Percentiles rank a stretch among this genome's conserved stretches.
Evolutionary conservation across 2,888 invertebrate species (phyloP).

Genomic region (Idaea dimidiata): DNA sequence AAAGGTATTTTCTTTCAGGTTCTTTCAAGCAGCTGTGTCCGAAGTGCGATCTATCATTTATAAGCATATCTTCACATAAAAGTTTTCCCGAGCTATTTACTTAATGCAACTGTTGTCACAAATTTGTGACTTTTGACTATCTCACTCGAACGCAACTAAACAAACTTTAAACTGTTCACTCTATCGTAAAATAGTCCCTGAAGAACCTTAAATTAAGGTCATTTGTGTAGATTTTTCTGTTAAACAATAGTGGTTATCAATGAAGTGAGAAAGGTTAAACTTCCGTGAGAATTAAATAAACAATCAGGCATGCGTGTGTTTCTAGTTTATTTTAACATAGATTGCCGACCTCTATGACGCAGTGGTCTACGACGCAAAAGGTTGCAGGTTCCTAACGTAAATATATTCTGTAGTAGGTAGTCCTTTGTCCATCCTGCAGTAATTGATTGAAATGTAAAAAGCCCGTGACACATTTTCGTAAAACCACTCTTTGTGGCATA

Average conservation of each 20-base stretch:
- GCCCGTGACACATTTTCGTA: too few relatives aligned
- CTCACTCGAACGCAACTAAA: background rate
- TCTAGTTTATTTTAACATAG: slow-evolving; percentile 20
- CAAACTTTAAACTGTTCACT: background rate
- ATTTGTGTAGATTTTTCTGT: slow-evolving; percentile 7
- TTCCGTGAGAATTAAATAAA: slow-evolving; percentile 61
- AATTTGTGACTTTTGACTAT: background rate
- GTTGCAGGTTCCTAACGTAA: background rate
- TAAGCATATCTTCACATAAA: too few relatives aligned
- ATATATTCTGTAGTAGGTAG: too few relatives aligned
- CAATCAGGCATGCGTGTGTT: slow-evolving; percentile 33
- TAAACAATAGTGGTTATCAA: slow-evolving; percentile 28
- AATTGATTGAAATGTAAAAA: too few relatives aligned
- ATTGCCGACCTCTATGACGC: background rate
- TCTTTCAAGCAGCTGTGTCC: background rate
- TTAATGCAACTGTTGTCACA: background rate
- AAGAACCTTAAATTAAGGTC: slow-evolving; percentile 13
- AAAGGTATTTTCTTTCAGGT: background rate
- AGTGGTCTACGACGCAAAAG: background rate
- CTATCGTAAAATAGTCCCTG: background rate
- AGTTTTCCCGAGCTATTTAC: background rate
- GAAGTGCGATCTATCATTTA: too few relatives aligned
- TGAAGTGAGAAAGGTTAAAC: slow-evolving; percentile 55
- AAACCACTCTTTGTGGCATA: too few relatives aligned
- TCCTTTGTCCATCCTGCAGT: too few relatives aligned